Evolutionary conservation across 2,113 vertebrate species (phyloP).

Genomic region (Etheostoma spectabile): DNA sequence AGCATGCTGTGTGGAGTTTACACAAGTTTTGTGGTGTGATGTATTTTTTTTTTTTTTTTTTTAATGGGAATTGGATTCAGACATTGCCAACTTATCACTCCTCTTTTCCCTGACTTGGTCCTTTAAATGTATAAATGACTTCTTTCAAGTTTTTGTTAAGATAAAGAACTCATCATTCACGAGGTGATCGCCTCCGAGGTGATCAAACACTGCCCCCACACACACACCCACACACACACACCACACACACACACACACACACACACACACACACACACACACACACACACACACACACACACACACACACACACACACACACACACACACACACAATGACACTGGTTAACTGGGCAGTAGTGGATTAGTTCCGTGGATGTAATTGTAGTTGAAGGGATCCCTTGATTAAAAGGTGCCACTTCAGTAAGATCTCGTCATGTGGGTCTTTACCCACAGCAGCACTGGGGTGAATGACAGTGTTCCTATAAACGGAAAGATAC

Average conservation of each 20-base stretch:
- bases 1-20: background rate
- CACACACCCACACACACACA: no score
- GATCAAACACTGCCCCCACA: constrained; percentile 8
- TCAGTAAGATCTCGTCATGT: constrained; percentile 48
- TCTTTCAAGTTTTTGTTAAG: constrained; percentile 1
- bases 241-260: no score
- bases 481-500: background rate
- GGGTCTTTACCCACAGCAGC: constrained; percentile 28
- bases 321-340: no score
- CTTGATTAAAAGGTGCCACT: background rate
- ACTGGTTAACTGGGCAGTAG: background rate
- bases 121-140: background rate
- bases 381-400: constrained; percentile 37
- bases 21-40: background rate
- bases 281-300: no score
- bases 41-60: background rate
- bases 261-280: no score
- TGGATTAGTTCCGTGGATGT: constrained; percentile 7
- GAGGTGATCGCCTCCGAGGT: background rate
- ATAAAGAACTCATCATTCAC: constrained; percentile 14
- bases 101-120: background rate
- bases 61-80: background rate
- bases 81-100: background rate
- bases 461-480: constrained; percentile 18
- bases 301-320: no score